Evolutionary conservation across 2,888 invertebrate species (phyloP), one percentile per base, ranked within the genome.

Genomic region (Geotrupes spiniger): DNA sequence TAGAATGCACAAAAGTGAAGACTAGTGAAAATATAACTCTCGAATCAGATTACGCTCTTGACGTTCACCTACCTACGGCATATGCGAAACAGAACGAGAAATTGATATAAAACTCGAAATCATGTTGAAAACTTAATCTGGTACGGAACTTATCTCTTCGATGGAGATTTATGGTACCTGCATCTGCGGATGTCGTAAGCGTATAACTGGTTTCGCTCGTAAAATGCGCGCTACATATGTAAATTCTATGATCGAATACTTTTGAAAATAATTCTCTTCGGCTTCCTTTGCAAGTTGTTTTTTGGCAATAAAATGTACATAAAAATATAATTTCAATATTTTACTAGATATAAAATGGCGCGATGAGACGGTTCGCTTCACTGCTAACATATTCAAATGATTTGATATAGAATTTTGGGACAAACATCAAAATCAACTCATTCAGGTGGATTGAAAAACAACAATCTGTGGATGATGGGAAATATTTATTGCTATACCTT

Each of bases 41-140:
- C 29, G 11, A 29, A 29, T 29, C 29, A 29, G 29, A 29, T 6
- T 29, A 29, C 29, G 9, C 11, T 11, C 29, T 29, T 29, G 10
- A 10, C 4, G 29, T 5, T 29, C 10, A 29, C 10, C 29, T 29
- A 29, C 29, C 10, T 29, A n/a, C n/a, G n/a, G n/a, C n/a, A n/a
- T n/a, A n/a, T n/a, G 11, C 11, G 28, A 28, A 29, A 29, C 29
- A 29, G 29, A 29, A 29, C 11, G 11, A 29, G 29, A 29, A 29
- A 29, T 29, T 29, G 29, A 29, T 29, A 29, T 29, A 29, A 11
- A 29, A 29, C 10, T 4, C 10, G 10, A 11, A 11, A 29, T 10
- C 10, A 11, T 4, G 29, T 11, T 29, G 29, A 29, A 29, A 29
- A 29, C 29, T 29, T 29, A 29, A 29, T 29, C 29, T 29, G 10